Evolutionary conservation across 2,888 invertebrate genomes (phyloP).

Genomic region (Hanleya hanleyi): DNA sequence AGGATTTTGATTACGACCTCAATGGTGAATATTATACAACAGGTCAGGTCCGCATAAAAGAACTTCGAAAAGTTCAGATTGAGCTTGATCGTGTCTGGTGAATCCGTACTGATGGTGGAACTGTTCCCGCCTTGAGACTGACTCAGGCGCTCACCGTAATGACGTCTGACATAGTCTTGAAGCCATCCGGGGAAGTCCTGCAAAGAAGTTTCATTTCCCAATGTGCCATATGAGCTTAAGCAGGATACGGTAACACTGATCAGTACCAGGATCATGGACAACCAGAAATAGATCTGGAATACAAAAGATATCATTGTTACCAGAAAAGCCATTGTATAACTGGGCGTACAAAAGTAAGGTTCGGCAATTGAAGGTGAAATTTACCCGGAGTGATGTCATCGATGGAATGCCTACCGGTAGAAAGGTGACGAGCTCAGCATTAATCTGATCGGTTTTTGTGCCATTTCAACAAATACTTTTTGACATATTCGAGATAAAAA

Average conservation of each 20-base stretch:
- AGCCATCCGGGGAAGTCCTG: slow-evolving; percentile 35
- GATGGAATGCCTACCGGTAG: no score
- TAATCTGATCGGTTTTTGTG: no score
- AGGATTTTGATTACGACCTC: slow-evolving; percentile 51
- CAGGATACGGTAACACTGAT: slow-evolving; percentile 53
- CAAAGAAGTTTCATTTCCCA: slow-evolving; percentile 44
- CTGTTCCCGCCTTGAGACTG: no score
- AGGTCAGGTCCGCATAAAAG: slow-evolving; percentile 4
- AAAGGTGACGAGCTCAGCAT: no score
- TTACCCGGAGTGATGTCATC: no score
- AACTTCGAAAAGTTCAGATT: background rate
- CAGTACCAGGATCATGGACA: slow-evolving; percentile 47
- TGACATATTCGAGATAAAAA: no score
- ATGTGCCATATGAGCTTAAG: slow-evolving; percentile 47
- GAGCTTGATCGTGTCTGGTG: background rate
- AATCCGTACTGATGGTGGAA: no score
- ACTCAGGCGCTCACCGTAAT: background rate
- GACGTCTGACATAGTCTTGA: background rate
- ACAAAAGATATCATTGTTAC: slow-evolving; percentile 17
- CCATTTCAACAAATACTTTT: no score
- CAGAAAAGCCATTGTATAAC: background rate
- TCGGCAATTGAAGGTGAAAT: no score
- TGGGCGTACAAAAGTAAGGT: no score
- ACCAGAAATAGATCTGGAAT: slow-evolving; percentile 49
- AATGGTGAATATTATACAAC: slow-evolving; percentile 49